Base-by-base conservation (phyloP, 2,113 vertebrate genomes). In the Pseudorectes ferrugineus region DNA sequence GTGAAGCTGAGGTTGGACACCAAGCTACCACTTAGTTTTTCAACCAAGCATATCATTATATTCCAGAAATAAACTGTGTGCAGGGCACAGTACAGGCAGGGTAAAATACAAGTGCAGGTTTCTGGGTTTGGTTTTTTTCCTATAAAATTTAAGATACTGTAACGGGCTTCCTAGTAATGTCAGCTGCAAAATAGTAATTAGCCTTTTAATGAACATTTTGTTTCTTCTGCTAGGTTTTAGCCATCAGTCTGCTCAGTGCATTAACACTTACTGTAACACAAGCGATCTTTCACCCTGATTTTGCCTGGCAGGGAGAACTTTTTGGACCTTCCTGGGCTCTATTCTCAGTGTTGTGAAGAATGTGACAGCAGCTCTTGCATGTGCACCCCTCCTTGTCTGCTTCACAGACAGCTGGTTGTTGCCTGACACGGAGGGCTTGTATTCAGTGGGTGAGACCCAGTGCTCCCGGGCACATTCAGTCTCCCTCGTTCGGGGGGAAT, bases 271-370 rank as follows among this genome's bases (percentile, higher is more conserved):
- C 28, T 78, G 29, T 84, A 71, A 70, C 1, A 0, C 33, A 36
- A 26, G 26, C 0, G 0, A 0, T 89, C 65, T 74, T 65, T 36
- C 15, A 21, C 26, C 20, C 38, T 28, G 15, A 5, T 77, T 33
- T 81, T 78, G 40, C 73, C 57, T 73, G 36, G 2, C 38, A 46
- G 52, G 14, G 38, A 88, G 35, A 76, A 24, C 28, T 0, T 3
- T 6, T 25, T 29, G n/a, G 49, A 61, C 33, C 23, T 26, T 85
- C 22, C 35, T 2, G 1, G 0, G 0, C 42, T 62, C 68, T 62
- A 4, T 63, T 81, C n/a, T 85, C 78, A n/a, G 40, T 10, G 13
- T 71, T 70, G 15, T 65, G 54, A 61, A 86, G 79, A 75, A 45
- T 18, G 16, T n/a, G 42, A 33, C 36, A 70, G 40, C 51, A 55